A percentile compares a stretch with the other conserved stretches of the same genome.
Evolutionary conservation across 2,888 invertebrate genomes (phyloP).

Genomic region (Nemotelus pantherinus): DNA sequence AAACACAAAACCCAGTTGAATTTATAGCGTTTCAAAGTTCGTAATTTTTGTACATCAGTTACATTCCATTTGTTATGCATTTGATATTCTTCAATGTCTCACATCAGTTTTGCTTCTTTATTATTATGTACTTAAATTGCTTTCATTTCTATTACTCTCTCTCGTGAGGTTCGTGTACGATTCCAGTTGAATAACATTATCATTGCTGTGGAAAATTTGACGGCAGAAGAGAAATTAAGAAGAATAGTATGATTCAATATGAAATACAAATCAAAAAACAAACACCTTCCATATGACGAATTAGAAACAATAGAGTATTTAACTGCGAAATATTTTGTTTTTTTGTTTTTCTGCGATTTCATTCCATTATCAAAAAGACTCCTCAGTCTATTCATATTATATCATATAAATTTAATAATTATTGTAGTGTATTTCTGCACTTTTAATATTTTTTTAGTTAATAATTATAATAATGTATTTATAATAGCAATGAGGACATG

Average conservation of each 20-base stretch:
- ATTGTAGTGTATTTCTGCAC: constrained; percentile 37
- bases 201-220: neutral
- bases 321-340: neutral
- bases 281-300: too few relatives aligned
- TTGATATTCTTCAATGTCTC: constrained; percentile 32
- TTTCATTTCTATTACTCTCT: constrained; percentile 6
- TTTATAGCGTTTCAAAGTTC: constrained; percentile 29
- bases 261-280: too few relatives aligned
- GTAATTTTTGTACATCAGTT: constrained; percentile 43
- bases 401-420: constrained; percentile 41
- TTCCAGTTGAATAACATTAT: neutral
- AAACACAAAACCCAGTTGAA: constrained; percentile 25
- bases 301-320: too few relatives aligned
- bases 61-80: constrained; percentile 39
- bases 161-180: constrained; percentile 12
- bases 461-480: constrained; percentile 34
- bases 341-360: constrained; percentile 11
- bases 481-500: constrained; percentile 39
- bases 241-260: too few relatives aligned
- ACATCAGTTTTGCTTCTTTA: neutral
- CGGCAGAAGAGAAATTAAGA: neutral
- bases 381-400: constrained; percentile 44
- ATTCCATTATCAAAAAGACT: constrained; percentile 29
- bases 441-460: constrained; percentile 33
- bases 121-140: constrained; percentile 12